These are phyloP conservation scores for Halcyon chelicuti DNA, from an alignment of 2,797 vertebrate species.

Conservation along the genomic window DNA sequence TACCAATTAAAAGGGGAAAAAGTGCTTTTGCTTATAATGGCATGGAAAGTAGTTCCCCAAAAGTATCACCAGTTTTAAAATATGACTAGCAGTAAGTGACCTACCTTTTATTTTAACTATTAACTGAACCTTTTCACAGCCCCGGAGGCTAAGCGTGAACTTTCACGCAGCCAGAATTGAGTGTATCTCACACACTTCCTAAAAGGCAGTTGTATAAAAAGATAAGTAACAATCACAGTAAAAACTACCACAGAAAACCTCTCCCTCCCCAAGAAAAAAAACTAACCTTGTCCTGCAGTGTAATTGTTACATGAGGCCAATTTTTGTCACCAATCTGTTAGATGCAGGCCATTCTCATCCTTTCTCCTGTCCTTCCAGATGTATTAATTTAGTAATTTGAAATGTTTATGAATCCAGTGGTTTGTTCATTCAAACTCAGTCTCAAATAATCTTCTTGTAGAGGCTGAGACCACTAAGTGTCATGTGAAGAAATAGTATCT, in stretches of 20 bases:
- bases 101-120: constrained; percentile 25
- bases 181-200: not conserved
- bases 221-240: not conserved
- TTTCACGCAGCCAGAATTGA: not conserved
- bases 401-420: not conserved
- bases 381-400: not conserved
- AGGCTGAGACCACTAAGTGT: not conserved
- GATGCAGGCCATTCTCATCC: not conserved
- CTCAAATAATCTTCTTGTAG: not conserved
- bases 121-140: not conserved
- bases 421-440: not conserved
- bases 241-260: not conserved
- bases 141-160: not conserved
- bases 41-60: not conserved
- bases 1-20: not conserved
- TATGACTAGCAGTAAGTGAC: not conserved
- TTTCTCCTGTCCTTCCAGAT: not conserved
- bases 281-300: not conserved
- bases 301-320: not conserved
- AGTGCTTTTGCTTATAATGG: not conserved
- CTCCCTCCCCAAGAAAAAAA: accelerated
- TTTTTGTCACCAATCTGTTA: not conserved
- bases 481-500: not conserved
- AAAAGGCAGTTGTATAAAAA: not conserved
- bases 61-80: not conserved